Conservation (phyloP, 2,888 invertebrate species). For the Leuctra nigra region DNA sequence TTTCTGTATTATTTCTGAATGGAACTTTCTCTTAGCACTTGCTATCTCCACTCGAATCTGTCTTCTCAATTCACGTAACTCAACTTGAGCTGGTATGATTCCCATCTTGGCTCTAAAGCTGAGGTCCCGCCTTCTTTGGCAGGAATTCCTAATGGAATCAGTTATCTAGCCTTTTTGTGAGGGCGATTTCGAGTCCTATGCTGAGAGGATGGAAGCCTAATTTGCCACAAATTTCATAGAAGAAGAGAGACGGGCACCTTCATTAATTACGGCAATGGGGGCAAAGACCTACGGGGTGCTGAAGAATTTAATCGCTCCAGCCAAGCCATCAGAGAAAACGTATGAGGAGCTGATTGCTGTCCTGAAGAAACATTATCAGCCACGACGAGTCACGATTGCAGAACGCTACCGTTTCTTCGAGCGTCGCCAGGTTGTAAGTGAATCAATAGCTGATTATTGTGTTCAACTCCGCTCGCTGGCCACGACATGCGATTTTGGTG, state of each 20-base stretch:
- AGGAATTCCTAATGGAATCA: too few relatives aligned
- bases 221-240: slow-evolving; percentile 30
- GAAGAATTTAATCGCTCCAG: slow-evolving; percentile 18
- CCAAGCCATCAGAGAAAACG: slow-evolving; percentile 24
- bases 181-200: slow-evolving; percentile 25
- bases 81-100: too few relatives aligned
- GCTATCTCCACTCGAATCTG: too few relatives aligned
- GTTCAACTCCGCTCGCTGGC: slow-evolving; percentile 30
- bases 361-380: slow-evolving; percentile 27
- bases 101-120: too few relatives aligned
- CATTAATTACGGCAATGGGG: slow-evolving; percentile 32
- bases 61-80: too few relatives aligned
- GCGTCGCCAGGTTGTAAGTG: slow-evolving; percentile 26
- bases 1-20: too few relatives aligned
- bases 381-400: slow-evolving; percentile 30
- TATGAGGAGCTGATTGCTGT: slow-evolving; percentile 27
- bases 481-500: slow-evolving; percentile 30
- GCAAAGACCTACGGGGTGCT: slow-evolving; percentile 29
- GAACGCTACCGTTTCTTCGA: slow-evolving; percentile 33
- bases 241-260: slow-evolving; percentile 28
- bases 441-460: slow-evolving; percentile 27
- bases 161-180: too few relatives aligned
- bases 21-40: too few relatives aligned
- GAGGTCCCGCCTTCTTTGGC: too few relatives aligned
- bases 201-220: slow-evolving; percentile 31